Conservation (phyloP, 2,797 vertebrate genomes). For the Ceryle rudis region DNA sequence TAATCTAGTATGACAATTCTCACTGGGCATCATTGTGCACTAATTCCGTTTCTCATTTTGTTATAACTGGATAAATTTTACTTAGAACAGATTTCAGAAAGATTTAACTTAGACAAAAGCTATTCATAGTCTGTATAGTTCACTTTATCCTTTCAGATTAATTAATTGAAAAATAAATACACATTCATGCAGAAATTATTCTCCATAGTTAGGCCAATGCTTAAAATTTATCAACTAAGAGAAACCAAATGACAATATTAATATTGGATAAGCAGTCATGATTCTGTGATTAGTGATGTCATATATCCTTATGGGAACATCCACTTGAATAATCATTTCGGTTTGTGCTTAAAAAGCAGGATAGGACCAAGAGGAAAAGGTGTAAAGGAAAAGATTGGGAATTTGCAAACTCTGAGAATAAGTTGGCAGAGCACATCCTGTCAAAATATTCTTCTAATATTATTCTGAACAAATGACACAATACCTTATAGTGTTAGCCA, state of each 20-base stretch:
- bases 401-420: not conserved
- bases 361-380: not conserved
- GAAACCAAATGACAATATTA: not conserved
- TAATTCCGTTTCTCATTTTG: not conserved
- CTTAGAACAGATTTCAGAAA: not conserved
- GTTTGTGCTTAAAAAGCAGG: not conserved
- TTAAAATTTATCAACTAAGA: not conserved
- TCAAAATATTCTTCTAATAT: slow-evolving; percentile 19
- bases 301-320: not conserved
- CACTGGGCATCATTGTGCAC: not conserved
- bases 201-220: not conserved
- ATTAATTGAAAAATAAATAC: not conserved
- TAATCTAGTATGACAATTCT: not conserved
- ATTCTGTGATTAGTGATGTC: not conserved
- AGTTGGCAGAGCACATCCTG: not conserved
- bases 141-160: not conserved
- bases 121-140: not conserved
- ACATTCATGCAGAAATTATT: not conserved
- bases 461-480: not conserved
- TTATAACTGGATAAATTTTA: not conserved
- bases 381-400: not conserved
- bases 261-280: not conserved
- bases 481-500: not conserved
- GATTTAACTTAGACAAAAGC: not conserved
- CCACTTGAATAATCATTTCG: not conserved